Percentiles rank a stretch among this genome's conserved stretches.
Evolutionary conservation across 2,888 invertebrate genomes (phyloP).

Genomic region (Sipha maydis): DNA sequence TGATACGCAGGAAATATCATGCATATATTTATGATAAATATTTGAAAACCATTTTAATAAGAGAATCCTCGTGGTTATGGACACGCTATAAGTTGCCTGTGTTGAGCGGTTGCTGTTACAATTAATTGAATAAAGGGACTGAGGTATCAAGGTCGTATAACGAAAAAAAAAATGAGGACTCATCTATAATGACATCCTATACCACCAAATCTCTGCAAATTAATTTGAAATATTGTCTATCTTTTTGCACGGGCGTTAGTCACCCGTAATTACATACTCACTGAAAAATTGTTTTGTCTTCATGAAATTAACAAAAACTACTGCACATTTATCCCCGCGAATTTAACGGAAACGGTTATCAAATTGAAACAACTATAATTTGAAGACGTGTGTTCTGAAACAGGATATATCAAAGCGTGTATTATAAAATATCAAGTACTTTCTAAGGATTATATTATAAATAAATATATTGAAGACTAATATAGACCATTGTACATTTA

Average conservation of each 20-base stretch:
- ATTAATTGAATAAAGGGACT: conserved; percentile 57
- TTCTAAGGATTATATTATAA: background rate
- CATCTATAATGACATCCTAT: conserved; percentile 31
- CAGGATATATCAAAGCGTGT: background rate
- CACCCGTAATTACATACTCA: too few species aligned
- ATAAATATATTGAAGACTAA: background rate
- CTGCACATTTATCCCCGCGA: background rate
- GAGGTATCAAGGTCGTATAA: conserved; percentile 38
- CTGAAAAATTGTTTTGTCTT: background rate
- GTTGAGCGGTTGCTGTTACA: background rate
- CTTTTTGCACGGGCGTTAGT: background rate
- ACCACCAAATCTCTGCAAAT: background rate
- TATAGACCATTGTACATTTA: background rate
- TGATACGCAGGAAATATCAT: background rate
- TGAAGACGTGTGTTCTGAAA: background rate
- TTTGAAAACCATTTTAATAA: conserved; percentile 36
- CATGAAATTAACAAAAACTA: background rate
- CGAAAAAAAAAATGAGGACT: conserved; percentile 10
- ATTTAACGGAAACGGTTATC: background rate
- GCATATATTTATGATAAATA: background rate
- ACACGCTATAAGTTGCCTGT: background rate
- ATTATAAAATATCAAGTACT: background rate
- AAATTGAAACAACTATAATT: background rate
- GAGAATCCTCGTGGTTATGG: conserved; percentile 6
- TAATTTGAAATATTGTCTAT: conserved; percentile 13